Conservation (phyloP, 2,888 invertebrate species). For the Oxytorus armatus region DNA sequence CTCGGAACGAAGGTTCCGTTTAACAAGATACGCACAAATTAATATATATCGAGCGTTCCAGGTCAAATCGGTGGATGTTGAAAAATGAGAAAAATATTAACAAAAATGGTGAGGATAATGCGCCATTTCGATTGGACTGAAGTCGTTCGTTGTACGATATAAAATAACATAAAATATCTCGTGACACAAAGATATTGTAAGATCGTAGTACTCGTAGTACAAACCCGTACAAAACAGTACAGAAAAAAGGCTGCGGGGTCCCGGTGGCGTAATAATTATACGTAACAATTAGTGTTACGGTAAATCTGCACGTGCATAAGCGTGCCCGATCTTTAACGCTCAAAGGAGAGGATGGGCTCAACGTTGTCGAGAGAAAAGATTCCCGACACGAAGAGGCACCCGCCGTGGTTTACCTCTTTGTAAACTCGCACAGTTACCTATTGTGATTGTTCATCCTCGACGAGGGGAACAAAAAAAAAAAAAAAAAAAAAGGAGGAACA, state of each 20-base stretch:
- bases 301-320: constrained; percentile 76
- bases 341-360: constrained; percentile 54
- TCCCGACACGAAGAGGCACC: neutral
- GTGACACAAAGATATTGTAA: no score
- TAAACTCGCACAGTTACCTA: constrained; percentile 39
- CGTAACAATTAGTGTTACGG: constrained; percentile 81
- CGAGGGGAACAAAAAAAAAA: neutral
- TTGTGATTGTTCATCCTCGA: constrained; percentile 28
- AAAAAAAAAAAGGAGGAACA: no score
- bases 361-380: neutral
- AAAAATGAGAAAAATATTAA: no score
- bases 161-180: no score
- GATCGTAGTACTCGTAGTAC: constrained; percentile 34
- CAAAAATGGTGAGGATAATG: no score
- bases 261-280: constrained; percentile 74
- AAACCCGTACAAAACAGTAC: constrained; percentile 28
- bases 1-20: no score
- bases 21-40: no score
- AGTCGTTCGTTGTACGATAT: no score
- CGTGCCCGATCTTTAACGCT: constrained; percentile 52
- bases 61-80: no score
- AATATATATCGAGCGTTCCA: no score
- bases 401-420: neutral
- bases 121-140: no score
- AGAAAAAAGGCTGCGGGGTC: constrained; percentile 21